Evolutionary conservation across 2,888 invertebrate genomes (phyloP).

Genomic region (Monochamus alternatus): DNA sequence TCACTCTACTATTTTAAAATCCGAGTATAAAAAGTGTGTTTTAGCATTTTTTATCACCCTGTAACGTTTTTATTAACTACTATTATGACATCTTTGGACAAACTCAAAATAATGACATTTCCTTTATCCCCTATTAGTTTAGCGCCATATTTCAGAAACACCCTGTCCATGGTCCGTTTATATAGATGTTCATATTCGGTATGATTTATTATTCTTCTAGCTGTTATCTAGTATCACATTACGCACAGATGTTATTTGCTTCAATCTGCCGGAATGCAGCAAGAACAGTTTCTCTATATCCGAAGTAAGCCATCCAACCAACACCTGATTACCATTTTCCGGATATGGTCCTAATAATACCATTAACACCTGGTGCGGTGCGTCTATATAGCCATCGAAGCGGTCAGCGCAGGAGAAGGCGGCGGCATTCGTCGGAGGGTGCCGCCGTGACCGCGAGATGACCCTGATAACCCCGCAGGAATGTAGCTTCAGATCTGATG

Average conservation of each 20-base stretch:
- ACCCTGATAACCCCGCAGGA: slow-evolving; percentile 62
- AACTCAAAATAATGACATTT: no score
- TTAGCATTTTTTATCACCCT: no score
- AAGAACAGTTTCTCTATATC: not conserved
- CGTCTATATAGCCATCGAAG: slow-evolving; percentile 38
- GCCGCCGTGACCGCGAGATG: slow-evolving; percentile 62
- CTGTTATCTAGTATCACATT: no score
- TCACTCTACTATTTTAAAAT: no score
- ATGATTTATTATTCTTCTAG: no score
- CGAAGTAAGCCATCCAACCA: not conserved
- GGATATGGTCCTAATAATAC: slow-evolving; percentile 21
- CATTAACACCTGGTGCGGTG: slow-evolving; percentile 43
- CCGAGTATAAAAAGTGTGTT: no score
- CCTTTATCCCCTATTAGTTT: no score
- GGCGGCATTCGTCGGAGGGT: slow-evolving; percentile 52
- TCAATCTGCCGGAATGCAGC: not conserved
- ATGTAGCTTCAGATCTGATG: slow-evolving; percentile 63
- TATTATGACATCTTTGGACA: no score
- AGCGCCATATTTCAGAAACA: no score
- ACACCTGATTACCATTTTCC: slow-evolving; percentile 2
- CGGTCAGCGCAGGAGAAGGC: slow-evolving; percentile 45
- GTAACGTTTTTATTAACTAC: no score
- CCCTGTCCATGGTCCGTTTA: no score
- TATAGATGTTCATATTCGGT: no score
- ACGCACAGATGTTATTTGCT: not conserved